Percentiles rank a stretch among this genome's conserved stretches.
phyloP scores from a whole-genome alignment of 2,888 invertebrate species.

The Parnassius apollo region DNA sequence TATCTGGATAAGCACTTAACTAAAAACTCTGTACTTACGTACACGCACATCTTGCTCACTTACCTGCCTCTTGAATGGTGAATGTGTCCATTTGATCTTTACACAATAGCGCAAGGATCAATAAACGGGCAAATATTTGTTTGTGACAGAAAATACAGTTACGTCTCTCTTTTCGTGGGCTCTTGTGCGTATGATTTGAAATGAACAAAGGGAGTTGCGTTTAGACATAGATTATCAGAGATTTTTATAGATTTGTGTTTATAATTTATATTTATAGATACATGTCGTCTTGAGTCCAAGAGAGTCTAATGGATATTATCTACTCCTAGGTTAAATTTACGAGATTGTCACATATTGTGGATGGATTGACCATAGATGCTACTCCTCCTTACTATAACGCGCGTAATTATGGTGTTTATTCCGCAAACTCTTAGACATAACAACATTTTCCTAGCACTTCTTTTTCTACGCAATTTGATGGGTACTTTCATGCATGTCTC shows the following conservation, averaged over 20 bases:
- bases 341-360: too few relatives aligned
- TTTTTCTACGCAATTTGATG: too few relatives aligned
- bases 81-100: constrained; percentile 54
- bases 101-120: constrained; percentile 61
- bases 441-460: too few relatives aligned
- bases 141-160: constrained; percentile 72
- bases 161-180: constrained; percentile 44
- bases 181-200: constrained; percentile 51
- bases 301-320: too few relatives aligned
- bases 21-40: constrained; percentile 46
- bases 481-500: too few relatives aligned
- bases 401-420: too few relatives aligned
- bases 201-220: constrained; percentile 47
- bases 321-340: too few relatives aligned
- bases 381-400: too few relatives aligned
- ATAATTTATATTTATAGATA: neutral
- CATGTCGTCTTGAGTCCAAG: neutral
- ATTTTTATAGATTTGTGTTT: neutral
- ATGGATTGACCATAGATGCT: too few relatives aligned
- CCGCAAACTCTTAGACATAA: too few relatives aligned
- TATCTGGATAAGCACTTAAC: constrained; percentile 44
- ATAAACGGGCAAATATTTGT: constrained; percentile 62
- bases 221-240: constrained; percentile 15
- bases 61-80: constrained; percentile 67
- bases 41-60: constrained; percentile 52